Evolutionary conservation across 2,113 vertebrate species (phyloP).

Genomic region (Arenaria interpres): DNA sequence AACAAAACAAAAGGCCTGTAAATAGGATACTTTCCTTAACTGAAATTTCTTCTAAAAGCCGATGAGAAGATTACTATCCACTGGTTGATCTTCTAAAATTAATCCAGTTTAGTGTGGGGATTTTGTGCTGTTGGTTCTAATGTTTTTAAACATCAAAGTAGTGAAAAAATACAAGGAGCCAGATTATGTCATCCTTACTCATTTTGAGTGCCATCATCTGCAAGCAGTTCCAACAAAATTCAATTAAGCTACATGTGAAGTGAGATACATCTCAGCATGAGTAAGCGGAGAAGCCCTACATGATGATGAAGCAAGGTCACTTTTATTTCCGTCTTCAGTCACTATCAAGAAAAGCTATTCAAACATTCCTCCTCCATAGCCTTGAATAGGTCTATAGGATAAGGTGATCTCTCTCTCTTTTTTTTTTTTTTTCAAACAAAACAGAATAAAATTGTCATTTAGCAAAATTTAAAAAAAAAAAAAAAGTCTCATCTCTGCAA

Average conservation of each 20-base stretch:
- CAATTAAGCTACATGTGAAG: constrained; percentile 23
- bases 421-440: not conserved
- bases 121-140: not conserved
- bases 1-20: not conserved
- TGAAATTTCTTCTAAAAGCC: constrained; percentile 36
- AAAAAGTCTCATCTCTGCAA: not conserved
- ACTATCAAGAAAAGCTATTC: not conserved
- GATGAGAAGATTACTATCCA: constrained; percentile 57
- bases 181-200: constrained; percentile 22
- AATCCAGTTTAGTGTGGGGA: not conserved
- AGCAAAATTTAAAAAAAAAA: not conserved
- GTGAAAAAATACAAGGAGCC: constrained; percentile 2
- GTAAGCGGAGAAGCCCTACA: not conserved
- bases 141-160: constrained; percentile 55
- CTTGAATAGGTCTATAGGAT: not conserved
- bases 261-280: not conserved
- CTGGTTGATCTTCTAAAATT: constrained; percentile 57
- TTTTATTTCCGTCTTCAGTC: constrained; percentile 60
- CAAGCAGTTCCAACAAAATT: not conserved
- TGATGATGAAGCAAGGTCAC: constrained; percentile 49
- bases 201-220: not conserved
- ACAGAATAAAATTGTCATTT: not conserved
- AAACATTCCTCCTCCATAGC: not conserved
- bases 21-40: constrained; percentile 7
- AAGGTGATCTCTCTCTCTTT: not conserved